Evolutionary conservation across 2,113 vertebrate genomes (phyloP), one percentile per base, ranked within the genome.

Genomic region (Saiga tatarica): DNA sequence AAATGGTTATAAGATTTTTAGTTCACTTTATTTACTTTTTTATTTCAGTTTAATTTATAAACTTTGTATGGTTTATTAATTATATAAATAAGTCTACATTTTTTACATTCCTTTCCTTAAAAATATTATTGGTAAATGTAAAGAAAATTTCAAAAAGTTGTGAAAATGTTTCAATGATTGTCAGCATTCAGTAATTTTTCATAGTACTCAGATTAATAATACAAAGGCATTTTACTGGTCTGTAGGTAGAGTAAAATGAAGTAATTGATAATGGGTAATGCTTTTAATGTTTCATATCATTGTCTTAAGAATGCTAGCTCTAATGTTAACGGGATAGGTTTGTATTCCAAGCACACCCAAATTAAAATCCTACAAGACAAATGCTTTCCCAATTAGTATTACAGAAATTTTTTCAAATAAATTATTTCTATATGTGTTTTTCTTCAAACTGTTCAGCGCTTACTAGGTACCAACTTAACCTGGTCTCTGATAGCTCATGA

Each of bases 191-290:
- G 71, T 57, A 94, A 36, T 59, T 39, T 94, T 93, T 83, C 59
- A 15, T 39, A 96, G 82, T 60, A 23, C 45, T 1, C 47, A 92
- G 23, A 82, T 95, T 67, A 60, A 25, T 81, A 57, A 84, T 89
- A 76, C 5, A 94, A 95, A 93, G 53, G 12, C 10, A 67, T 60
- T 97, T 91, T 96, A 59, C 42, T 95, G n/a, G 17, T n/a, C 50
- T 88, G 76, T 90, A 50, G 81, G 76, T 64, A 33, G 42, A 84
- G 10, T 19, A 87, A 30, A 92, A 30, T 85, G 15, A 89, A 62
- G 79, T 79, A 50, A 88, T 81, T 59, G 62, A 62, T 95, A 92
- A 89, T 74, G 33, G 59, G 94, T 96, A 91, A 81, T 84, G 94
- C 17, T 76, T 67, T 89, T 74, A 94, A 74, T 84, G 39, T 92